Conservation (phyloP, 2,797 vertebrate species). For the Rallus crepitans region DNA sequence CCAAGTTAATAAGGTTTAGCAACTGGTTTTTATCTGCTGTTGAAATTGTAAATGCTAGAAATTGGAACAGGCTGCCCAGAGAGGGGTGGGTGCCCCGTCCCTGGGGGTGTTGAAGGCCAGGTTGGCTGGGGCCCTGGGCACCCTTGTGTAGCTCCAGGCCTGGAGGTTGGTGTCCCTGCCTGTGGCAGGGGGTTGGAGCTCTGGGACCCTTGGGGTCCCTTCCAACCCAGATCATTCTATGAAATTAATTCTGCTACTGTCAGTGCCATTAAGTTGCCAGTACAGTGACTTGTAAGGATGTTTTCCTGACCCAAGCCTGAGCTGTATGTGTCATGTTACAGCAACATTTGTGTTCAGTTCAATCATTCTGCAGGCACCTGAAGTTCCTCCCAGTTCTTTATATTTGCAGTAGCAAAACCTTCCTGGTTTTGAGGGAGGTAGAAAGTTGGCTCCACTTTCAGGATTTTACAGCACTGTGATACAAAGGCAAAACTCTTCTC, state of each 20-base stretch:
- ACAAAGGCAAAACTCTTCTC: background rate
- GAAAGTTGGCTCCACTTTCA: background rate
- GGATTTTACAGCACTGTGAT: background rate
- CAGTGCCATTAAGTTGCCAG: background rate
- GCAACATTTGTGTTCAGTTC: accelerated
- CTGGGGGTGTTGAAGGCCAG: no score
- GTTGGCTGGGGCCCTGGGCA: no score
- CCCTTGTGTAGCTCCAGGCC: no score
- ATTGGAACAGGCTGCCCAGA: background rate
- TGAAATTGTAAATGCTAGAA: background rate
- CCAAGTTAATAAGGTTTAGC: background rate
- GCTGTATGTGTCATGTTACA: background rate
- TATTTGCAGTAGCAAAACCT: accelerated
- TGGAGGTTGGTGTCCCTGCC: no score
- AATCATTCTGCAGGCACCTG: accelerated
- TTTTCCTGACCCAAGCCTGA: background rate
- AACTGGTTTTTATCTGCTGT: background rate
- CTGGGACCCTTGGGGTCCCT: no score
- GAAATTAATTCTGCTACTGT: background rate
- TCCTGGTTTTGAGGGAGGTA: background rate
- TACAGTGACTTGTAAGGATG: background rate
- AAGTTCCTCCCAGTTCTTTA: accelerated
- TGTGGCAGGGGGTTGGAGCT: no score
- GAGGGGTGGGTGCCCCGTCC: no score
- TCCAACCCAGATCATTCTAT: no score